Evolutionary conservation across 2,113 vertebrate species (phyloP).

Genomic region (Saguinus imperator): DNA sequence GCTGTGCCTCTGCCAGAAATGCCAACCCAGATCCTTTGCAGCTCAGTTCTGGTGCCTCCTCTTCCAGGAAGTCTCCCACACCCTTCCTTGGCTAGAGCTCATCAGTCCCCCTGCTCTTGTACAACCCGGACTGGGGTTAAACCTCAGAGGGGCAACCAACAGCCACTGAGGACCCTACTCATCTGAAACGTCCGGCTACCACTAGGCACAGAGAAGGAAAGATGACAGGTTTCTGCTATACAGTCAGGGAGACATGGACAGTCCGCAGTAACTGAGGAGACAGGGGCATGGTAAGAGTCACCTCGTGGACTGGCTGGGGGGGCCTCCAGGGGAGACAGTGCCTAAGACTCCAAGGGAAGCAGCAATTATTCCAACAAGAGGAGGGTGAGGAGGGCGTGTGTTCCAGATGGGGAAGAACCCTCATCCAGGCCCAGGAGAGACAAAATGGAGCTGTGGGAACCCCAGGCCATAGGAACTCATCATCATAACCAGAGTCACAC

Average conservation of each 20-base stretch:
- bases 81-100: background rate
- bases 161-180: background rate
- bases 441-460: background rate
- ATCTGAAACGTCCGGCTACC: background rate
- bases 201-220: background rate
- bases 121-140: background rate
- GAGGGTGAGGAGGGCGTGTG: background rate
- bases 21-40: background rate
- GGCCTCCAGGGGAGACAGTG: background rate
- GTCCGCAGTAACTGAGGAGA: background rate
- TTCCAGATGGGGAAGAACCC: background rate
- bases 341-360: background rate
- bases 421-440: background rate
- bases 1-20: background rate
- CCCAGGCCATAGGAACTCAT: background rate
- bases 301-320: background rate
- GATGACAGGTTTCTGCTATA: background rate
- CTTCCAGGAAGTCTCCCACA: constrained; percentile 33
- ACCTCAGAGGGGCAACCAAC: background rate
- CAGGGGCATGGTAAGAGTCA: background rate
- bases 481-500: background rate
- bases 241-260: background rate
- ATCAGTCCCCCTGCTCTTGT: background rate
- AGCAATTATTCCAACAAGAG: background rate
- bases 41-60: background rate